Evolutionary conservation across 2,888 invertebrate genomes (phyloP).

Genomic region (Chesias legatella): DNA sequence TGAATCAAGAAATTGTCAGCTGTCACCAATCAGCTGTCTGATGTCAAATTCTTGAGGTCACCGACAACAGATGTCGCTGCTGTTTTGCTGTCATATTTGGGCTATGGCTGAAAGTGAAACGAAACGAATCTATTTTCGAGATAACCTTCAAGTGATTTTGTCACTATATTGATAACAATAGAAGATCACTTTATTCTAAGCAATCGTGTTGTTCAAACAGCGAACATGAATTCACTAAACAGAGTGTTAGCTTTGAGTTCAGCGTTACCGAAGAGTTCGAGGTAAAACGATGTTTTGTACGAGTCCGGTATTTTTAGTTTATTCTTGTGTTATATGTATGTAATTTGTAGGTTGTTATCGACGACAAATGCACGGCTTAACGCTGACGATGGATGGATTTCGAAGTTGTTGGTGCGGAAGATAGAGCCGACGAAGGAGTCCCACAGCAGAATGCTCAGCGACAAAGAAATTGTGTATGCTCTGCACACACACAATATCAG

Average conservation of each 20-base stretch:
- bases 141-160: slow-evolving; percentile 79
- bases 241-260: slow-evolving; percentile 56
- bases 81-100: too few species aligned
- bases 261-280: slow-evolving; percentile 58
- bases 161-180: slow-evolving; percentile 71
- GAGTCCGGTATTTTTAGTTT: slow-evolving; percentile 18
- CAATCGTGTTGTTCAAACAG: slow-evolving; percentile 29
- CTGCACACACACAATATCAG: slow-evolving; percentile 97
- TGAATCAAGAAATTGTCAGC: not conserved
- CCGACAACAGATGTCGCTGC: slow-evolving; percentile 55
- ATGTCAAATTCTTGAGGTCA: slow-evolving; percentile 35
- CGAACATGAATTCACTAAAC: slow-evolving; percentile 65
- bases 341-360: slow-evolving; percentile 64
- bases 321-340: slow-evolving; percentile 8
- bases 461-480: slow-evolving; percentile 97
- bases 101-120: slow-evolving; percentile 22
- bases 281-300: slow-evolving; percentile 46
- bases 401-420: slow-evolving; percentile 92
- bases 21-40: slow-evolving; percentile 28
- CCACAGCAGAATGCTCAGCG: slow-evolving; percentile 97
- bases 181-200: slow-evolving; percentile 35
- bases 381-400: slow-evolving; percentile 90
- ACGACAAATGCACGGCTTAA: slow-evolving; percentile 58
- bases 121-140: slow-evolving; percentile 57
- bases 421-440: slow-evolving; percentile 97